Evolutionary conservation across 2,113 vertebrate genomes (phyloP).

Genomic region (Micromys minutus): DNA sequence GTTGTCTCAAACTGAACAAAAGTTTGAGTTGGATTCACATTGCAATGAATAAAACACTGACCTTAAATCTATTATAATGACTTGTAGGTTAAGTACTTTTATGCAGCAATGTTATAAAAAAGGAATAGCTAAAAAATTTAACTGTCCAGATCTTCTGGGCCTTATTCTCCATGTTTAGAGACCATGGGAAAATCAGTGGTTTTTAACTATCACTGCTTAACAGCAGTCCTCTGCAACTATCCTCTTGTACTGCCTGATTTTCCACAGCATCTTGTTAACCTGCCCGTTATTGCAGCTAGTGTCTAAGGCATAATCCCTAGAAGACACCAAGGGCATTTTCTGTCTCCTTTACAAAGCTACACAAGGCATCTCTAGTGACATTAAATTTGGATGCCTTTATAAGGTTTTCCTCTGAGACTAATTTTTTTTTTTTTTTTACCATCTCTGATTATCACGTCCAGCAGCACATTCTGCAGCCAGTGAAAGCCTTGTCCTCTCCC

Average conservation of each 20-base stretch:
- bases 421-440: conserved; percentile 52
- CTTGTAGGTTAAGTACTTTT: neutral
- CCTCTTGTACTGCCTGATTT: conserved; percentile 17
- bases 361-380: conserved; percentile 59
- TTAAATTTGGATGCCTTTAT: conserved; percentile 57
- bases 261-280: conserved; percentile 53
- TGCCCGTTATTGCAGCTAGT: neutral
- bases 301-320: conserved; percentile 41
- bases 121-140: neutral
- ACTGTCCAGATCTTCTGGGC: neutral
- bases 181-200: neutral
- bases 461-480: conserved; percentile 57
- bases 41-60: neutral
- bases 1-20: conserved; percentile 1
- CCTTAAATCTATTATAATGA: neutral
- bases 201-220: neutral
- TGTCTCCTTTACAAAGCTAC: conserved; percentile 53
- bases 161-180: neutral
- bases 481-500: conserved; percentile 57
- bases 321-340: conserved; percentile 63
- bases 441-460: conserved; percentile 66
- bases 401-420: conserved; percentile 63
- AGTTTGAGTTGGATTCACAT: conserved; percentile 22
- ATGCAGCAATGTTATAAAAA: neutral
- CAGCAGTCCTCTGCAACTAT: neutral